A percentile compares a stretch with the other conserved stretches of the same genome.
phyloP scores from a whole-genome alignment of 1,140 invertebrate genomes.

The Platyscapa corneri region DNA sequence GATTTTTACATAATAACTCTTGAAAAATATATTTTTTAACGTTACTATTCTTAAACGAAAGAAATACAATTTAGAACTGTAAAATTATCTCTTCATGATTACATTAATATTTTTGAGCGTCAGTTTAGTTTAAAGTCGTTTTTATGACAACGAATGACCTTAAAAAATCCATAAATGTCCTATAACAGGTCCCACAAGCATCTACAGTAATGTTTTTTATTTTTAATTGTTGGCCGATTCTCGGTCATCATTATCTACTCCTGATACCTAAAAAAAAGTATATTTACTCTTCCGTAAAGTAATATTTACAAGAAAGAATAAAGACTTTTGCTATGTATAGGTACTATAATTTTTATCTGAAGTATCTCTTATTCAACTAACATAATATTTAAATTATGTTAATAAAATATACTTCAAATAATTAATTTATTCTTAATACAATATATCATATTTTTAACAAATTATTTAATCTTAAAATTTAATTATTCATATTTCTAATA shows the following conservation, averaged over 20 bases:
- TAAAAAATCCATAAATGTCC: constrained; percentile 40
- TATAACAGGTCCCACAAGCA: constrained; percentile 30
- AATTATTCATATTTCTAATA: no score
- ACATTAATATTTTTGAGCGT: constrained; percentile 31
- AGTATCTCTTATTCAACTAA: background rate
- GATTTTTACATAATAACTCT: no score
- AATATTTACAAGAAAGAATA: constrained; percentile 31
- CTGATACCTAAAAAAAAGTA: constrained; percentile 42
- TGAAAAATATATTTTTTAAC: no score
- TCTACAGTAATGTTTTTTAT: constrained; percentile 29
- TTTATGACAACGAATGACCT: constrained; percentile 45
- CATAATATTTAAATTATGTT: background rate
- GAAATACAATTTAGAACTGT: constrained; percentile 35
- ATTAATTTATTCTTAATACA: no score
- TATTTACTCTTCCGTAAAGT: constrained; percentile 2
- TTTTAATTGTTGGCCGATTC: background rate
- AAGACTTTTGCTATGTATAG: background rate
- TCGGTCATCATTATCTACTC: constrained; percentile 41
- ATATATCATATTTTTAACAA: no score
- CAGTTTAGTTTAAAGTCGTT: constrained; percentile 14
- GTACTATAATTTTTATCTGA: background rate
- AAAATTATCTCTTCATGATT: constrained; percentile 44
- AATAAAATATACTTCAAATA: no score
- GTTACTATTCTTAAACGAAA: no score
- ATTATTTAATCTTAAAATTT: no score